Percentiles rank a stretch among this genome's conserved stretches.
These are phyloP conservation scores for Drosophila nigricruria DNA, from an alignment of 2,888 invertebrate species.

Conservation along the genomic window DNA sequence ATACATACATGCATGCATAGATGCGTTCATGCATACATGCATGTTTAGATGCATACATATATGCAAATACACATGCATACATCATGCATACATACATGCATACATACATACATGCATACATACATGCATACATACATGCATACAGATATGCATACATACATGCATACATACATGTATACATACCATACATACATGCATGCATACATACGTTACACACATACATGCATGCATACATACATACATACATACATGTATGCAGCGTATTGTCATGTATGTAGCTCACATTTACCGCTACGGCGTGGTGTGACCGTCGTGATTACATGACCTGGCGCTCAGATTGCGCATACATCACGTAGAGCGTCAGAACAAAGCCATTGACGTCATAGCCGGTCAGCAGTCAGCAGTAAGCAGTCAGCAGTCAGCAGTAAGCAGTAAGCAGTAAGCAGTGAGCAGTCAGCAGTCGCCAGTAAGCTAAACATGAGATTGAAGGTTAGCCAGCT, in stretches of 20 bases:
- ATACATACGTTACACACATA: neutral
- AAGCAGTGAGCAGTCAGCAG: neutral
- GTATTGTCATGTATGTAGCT: neutral
- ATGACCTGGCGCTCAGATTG: conserved; percentile 37
- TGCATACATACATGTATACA: neutral
- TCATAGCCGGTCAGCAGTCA: conserved; percentile 33
- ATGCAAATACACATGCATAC: neutral
- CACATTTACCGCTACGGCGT: neutral
- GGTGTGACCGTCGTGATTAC: conserved; percentile 21
- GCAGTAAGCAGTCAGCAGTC: conserved; percentile 7
- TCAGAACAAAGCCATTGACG: conserved; percentile 50
- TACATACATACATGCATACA: neutral
- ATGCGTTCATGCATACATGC: neutral
- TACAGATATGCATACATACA: neutral
- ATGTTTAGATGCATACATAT: neutral
- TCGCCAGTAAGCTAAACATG: conserved; percentile 20
- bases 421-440: neutral
- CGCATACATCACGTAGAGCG: conserved; percentile 47
- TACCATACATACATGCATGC: neutral
- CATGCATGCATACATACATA: neutral
- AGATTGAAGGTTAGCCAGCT: conserved; percentile 47
- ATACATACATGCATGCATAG: neutral
- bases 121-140: neutral
- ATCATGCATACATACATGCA: neutral
- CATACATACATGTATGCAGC: neutral